Conservation (phyloP, 2,797 vertebrate species). For the Lacerta bilineata region DNA sequence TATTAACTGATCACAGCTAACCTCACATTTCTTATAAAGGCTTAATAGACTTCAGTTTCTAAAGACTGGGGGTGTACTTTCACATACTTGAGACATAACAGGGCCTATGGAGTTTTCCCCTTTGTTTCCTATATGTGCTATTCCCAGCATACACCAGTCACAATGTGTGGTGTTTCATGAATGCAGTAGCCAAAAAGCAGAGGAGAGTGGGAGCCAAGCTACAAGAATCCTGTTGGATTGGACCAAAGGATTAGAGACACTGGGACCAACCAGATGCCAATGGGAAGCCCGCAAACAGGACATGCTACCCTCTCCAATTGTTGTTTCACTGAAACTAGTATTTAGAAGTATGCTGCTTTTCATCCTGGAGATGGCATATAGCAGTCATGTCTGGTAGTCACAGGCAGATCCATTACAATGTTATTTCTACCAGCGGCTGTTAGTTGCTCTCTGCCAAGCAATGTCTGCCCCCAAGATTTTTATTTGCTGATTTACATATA, state of each 20-base stretch:
- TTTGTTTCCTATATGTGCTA: background rate
- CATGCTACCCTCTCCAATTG: background rate
- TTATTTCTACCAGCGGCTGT: background rate
- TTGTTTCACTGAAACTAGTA: background rate
- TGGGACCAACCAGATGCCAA: too few species aligned
- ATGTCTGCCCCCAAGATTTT: background rate
- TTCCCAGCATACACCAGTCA: background rate
- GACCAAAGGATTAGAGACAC: background rate
- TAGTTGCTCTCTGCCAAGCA: background rate
- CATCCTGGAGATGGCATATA: background rate
- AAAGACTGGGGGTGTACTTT: background rate
- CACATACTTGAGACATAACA: background rate
- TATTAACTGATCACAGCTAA: background rate
- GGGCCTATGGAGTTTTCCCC: background rate
- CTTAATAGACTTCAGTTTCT: background rate
- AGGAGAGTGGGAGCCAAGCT: background rate
- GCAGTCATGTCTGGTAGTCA: background rate
- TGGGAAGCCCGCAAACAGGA: background rate
- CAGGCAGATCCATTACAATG: background rate
- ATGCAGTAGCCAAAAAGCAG: background rate
- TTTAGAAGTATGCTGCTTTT: background rate
- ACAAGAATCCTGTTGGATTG: background rate
- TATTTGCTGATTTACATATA: conserved; percentile 1
- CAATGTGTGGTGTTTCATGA: background rate
- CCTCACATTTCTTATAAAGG: background rate